Evolutionary conservation across 2,797 vertebrate genomes (phyloP), one percentile per base, ranked within the genome.

Genomic region (Cyprinella venusta): DNA sequence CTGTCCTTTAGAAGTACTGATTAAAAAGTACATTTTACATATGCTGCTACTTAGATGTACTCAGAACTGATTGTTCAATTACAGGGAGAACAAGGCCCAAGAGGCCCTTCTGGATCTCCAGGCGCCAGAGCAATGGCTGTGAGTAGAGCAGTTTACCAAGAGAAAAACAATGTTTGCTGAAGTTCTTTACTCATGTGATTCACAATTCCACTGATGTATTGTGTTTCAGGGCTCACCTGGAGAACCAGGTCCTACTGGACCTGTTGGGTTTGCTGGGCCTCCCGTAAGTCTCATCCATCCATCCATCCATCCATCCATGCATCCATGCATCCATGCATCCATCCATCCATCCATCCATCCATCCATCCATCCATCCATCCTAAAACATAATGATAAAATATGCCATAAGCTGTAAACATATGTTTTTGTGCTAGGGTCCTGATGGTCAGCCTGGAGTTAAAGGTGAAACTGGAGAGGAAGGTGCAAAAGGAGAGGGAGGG

Each of bases 361-460:
- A 30, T 30, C 26, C 30, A 33, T 33, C 30, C 30, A 33, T 33
- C 2, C 3, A 33, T 33, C 30, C 21, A 13, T 69, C 7, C 18
- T 70, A n/a, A 59, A 42, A 24, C 18, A 40, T 8, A 42, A 33
- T 33, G 30, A 33, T 33, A 33, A 2, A 33, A 33, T 19, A 16
- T 63, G 75, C 18, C 8, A 30, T 21, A 59, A 21, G 33, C 26
- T 63, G 4, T 54, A 45, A 30, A 21, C 15, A 30, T 61, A 21
- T 78, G 24, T 72, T 71, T 64, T 54, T 80, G 64, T 8, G 38
- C 0, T 0, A 99, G 98, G 98, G 98, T 59, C 89, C 93, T 75
- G 98, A 99, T 86, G 98, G 98, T 84, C 97, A 99, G 69, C 95
- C 97, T 33, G 98, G 98, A 76, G 94, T 94, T 24, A 99, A 99